Base-by-base conservation (phyloP, 64 coral and sea anemone species). In the Montipora foliosa region DNA sequence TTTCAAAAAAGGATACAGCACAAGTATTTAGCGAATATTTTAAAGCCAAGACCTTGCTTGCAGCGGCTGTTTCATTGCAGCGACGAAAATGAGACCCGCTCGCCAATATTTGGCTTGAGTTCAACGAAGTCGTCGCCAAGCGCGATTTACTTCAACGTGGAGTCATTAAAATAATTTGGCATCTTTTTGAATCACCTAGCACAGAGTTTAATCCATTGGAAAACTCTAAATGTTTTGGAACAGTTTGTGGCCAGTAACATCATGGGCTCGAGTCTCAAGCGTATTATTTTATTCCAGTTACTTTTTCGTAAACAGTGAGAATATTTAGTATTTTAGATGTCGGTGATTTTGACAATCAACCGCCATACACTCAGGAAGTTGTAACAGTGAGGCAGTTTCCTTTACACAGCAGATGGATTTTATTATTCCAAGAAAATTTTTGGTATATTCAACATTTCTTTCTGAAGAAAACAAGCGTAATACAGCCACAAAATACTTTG, bases 141-240 rank as follows among this genome's bases (percentile, higher is more conserved):
- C 66, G 62, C 37, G 62, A 49, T 84, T 84, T 24, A 59, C 21
- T 52, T 81, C 81, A 15, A 84, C 47, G 47, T 59, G 62, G 12
- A 47, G 71, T 86, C 82, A 20, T 70, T 86, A 86, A 72, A 86
- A 86, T 86, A 72, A 86, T 86, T 86, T 86, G 45, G 82, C 82
- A 50, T 50, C 82, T 44, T 44, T 47, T 45, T 17, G 44, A 86
- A 86, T 86, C 82, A 72, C 82, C 82, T 71, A 86, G 64, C 82
- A 72, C 66, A 68, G 10, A 70, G 64, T 86, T 8, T 12, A 72
- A 20, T 86, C 71, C 47, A 86, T 11, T 6, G 45, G 13, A 49
- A 15, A 21, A 49, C 15, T 47, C 25, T 4, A n/a, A 16, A 47
- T 67, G 67, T 19, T 8, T 50, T 20, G 44, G 4, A 50, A 14